These are phyloP conservation scores for Varanus komodoensis DNA, from an alignment of 2,113 vertebrate species.

Conservation along the genomic window DNA sequence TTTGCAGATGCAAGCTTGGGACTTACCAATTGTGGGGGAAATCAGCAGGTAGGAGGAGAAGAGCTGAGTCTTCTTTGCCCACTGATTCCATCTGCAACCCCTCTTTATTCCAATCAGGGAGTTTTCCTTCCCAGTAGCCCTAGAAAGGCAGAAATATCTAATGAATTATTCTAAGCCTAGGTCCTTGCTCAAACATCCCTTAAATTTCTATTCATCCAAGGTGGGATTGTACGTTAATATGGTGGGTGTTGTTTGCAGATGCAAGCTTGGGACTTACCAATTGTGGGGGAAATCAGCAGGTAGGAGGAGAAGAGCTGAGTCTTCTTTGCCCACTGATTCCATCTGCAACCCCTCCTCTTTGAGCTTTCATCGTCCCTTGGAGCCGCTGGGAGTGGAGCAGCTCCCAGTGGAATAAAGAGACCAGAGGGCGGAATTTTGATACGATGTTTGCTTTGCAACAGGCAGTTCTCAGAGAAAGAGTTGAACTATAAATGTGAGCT, in stretches of 20 bases:
- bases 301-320: neutral
- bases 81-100: neutral
- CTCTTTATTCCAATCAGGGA: too few relatives aligned
- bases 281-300: neutral
- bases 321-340: neutral
- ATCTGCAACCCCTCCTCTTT: neutral
- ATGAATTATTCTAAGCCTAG: neutral
- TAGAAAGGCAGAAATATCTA: neutral
- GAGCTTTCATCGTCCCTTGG: neutral
- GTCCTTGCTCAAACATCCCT: neutral
- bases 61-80: neutral
- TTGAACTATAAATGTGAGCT: neutral
- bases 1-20: too few relatives aligned
- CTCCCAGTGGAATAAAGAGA: neutral
- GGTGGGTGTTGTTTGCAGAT: too few relatives aligned
- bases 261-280: neutral
- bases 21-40: neutral
- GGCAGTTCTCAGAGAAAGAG: neutral
- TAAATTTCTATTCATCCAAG: neutral
- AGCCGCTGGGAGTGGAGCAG: neutral
- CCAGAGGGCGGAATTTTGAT: neutral
- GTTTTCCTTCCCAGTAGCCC: too few relatives aligned
- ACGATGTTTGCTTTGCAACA: neutral
- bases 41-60: neutral
- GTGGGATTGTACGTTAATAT: too few relatives aligned